Conservation (phyloP, 2,888 invertebrate genomes). For the Himalopsyche tibetana region DNA sequence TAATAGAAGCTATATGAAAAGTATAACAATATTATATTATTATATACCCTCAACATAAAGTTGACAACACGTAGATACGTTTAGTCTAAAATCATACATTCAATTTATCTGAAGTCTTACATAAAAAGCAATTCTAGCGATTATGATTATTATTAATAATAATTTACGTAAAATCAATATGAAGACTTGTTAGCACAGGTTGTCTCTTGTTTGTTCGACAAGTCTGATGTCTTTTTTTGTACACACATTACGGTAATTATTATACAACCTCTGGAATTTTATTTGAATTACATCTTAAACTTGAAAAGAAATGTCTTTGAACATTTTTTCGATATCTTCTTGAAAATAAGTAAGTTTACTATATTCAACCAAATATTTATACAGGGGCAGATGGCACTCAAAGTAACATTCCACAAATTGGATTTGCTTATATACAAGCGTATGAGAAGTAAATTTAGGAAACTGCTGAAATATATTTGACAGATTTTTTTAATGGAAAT, state of each 20-base stretch:
- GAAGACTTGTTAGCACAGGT: conserved; percentile 37
- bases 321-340: no score
- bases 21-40: conserved; percentile 44
- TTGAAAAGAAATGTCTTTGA: no score
- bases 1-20: conserved; percentile 55
- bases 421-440: no score
- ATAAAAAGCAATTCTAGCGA: conserved; percentile 47
- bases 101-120: conserved; percentile 22
- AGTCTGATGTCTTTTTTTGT: conserved; percentile 42
- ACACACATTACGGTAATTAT: conserved; percentile 52
- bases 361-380: no score
- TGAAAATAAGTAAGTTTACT: no score
- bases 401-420: no score
- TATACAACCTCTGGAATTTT: conserved; percentile 8
- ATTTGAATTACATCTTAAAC: background rate
- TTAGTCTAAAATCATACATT: conserved; percentile 39
- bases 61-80: conserved; percentile 44
- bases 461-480: no score
- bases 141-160: background rate
- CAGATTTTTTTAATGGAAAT: no score
- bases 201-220: background rate
- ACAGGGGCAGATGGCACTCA: no score
- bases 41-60: conserved; percentile 37
- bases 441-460: no score
- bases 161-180: conserved; percentile 12